Evolutionary conservation across 2,888 invertebrate species (phyloP), one percentile per base, ranked within the genome.

Genomic region (Steromphala cineraria): DNA sequence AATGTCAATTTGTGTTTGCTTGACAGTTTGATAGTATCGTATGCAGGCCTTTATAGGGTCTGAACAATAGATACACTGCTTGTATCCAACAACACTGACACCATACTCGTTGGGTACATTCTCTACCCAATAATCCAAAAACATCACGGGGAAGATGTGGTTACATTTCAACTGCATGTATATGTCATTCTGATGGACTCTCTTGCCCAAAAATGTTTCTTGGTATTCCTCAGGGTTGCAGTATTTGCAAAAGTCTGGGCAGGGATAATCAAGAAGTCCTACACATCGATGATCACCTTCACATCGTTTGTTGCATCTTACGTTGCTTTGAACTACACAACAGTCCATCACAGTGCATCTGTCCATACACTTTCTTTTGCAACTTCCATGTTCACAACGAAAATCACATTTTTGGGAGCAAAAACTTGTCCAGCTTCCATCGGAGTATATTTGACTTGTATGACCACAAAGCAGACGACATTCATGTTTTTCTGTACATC

Each of bases 181-280:
- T n/a, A 80, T 53, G 7, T 95, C 95, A 4, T 21, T 24, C 4
- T 21, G 4, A 7, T 17, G 7, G 21, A 21, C 24, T 15, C 3
- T 13, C 0, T 15, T 62, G 24, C 2, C 94, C 93, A 52, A 95
- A 91, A n/a, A 94, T 84, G 53, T 89, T 46, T 46, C 89, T 19
- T 83, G 85, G 7, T 67, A 52, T 67, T 83, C 87, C 3, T 90
- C 88, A 40, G 85, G 79, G 56, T 95, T 88, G 93, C 96, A 96
- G 15, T 90, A 67, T 36, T 94, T 92, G 93, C 96, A 96, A 80
- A 95, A 87, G 55, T 92, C 91, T 28, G 95, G 96, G 91, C 96
- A 96, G 10, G 94, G 95, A 92, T 96, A 96, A 17, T 96, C 96
- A 93, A 96, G 96, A 76, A 96, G 94, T 19, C 96, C 96, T 90